These are phyloP conservation scores for Pogonognathellus flavescens DNA, from an alignment of 1,140 invertebrate species.

Conservation along the genomic window DNA sequence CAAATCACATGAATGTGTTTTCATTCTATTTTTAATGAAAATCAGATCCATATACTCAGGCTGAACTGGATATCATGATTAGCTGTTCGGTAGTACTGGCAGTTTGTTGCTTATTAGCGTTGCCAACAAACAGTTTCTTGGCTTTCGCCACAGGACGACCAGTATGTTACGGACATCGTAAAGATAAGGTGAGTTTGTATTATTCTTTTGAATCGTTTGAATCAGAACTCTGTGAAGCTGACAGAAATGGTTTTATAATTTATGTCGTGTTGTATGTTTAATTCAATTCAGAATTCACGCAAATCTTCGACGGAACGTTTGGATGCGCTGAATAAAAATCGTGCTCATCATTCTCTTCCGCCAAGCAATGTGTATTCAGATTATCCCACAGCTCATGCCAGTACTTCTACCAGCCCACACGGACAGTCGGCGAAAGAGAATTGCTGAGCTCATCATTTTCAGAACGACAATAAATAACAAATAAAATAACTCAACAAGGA, in stretches of 20 bases:
- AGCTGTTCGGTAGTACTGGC: conserved; percentile 25
- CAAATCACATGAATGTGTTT: not conserved
- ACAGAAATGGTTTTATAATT: not conserved
- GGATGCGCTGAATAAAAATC: not conserved
- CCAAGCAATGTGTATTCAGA: conserved; percentile 26
- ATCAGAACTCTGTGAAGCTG: not conserved
- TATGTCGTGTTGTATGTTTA: not conserved
- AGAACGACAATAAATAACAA: conserved; percentile 1
- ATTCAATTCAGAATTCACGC: conserved; percentile 1
- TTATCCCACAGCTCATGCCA: not conserved
- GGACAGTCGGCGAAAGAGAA: not conserved
- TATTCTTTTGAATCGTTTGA: not conserved
- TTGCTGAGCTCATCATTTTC: not conserved
- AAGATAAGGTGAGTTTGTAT: not conserved
- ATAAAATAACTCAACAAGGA: not conserved
- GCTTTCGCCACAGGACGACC: conserved; percentile 35
- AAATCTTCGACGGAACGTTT: conserved; percentile 38
- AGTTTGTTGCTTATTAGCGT: conserved; percentile 1
- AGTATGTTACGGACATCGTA: conserved; percentile 20
- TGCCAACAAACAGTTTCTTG: conserved; percentile 26
- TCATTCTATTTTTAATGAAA: not conserved
- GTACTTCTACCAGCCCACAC: not conserved
- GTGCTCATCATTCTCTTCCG: conserved; percentile 18
- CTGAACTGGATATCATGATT: conserved; percentile 19
- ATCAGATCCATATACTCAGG: conserved; percentile 3